These are phyloP conservation scores for Drosophila busckii DNA, from an alignment of 1,140 invertebrate species.

Conservation along the genomic window DNA sequence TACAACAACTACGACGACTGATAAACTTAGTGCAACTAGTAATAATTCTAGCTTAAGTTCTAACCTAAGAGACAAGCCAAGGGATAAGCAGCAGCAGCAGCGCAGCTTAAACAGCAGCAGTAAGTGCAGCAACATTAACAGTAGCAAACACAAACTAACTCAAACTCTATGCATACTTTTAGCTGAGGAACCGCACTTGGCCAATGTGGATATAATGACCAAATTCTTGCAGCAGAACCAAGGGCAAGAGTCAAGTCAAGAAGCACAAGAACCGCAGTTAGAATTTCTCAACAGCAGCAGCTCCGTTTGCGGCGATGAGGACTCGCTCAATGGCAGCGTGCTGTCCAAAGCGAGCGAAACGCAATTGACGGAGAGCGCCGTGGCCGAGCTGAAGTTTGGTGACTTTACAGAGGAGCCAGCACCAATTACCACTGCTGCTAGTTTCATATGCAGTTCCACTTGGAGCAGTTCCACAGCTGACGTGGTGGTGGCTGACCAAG, in stretches of 20 bases:
- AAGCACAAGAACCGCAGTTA: slow-evolving; percentile 32
- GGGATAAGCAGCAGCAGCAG: slow-evolving; percentile 23
- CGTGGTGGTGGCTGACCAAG: slow-evolving; percentile 4
- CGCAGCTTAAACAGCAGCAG: slow-evolving; percentile 7
- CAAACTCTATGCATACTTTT: not conserved
- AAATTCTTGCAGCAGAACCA: slow-evolving; percentile 45
- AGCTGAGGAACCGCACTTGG: slow-evolving; percentile 36
- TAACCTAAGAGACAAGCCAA: slow-evolving; percentile 60
- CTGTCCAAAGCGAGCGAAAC: not conserved
- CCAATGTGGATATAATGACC: slow-evolving; percentile 62
- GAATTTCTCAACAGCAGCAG: slow-evolving; percentile 68
- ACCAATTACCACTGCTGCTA: slow-evolving; percentile 12
- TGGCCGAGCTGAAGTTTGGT: slow-evolving; percentile 56
- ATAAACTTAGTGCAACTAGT: slow-evolving; percentile 73
- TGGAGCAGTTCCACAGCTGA: slow-evolving; percentile 54
- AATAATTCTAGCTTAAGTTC: slow-evolving; percentile 71
- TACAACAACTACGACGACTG: slow-evolving; percentile 50
- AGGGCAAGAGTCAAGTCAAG: slow-evolving; percentile 11
- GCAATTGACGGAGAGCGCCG: slow-evolving; percentile 14
- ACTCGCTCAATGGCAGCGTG: slow-evolving; percentile 1
- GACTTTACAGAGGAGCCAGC: slow-evolving; percentile 53
- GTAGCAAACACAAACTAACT: not conserved
- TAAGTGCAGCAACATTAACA: slow-evolving; percentile 25
- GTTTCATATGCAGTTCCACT: slow-evolving; percentile 58
- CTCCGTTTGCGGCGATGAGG: slow-evolving; percentile 65